Conservation (phyloP, 2,797 vertebrate genomes). For the Phrynocephalus forsythii region DNA sequence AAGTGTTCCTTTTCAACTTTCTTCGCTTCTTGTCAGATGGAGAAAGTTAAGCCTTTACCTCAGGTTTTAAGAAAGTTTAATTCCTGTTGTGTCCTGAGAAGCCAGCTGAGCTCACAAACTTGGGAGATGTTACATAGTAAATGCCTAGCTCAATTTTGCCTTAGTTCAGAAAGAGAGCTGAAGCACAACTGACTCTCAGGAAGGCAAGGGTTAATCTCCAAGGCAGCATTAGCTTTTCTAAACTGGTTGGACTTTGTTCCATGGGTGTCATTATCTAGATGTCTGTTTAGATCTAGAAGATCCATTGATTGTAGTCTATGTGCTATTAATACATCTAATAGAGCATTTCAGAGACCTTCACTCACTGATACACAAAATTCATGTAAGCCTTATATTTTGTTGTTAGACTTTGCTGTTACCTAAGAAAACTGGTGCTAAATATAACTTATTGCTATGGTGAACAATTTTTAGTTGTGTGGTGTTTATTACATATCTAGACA, state of each 20-base stretch:
- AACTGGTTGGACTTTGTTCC: slow-evolving; percentile 2
- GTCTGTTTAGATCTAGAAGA: slow-evolving; percentile 21
- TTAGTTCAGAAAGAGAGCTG: background rate
- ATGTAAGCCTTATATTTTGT: slow-evolving; percentile 50
- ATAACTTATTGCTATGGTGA: slow-evolving; percentile 73
- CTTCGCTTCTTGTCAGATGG: background rate
- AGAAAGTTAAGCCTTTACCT: background rate
- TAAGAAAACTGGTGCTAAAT: slow-evolving; percentile 72
- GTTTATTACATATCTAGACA: slow-evolving; percentile 71
- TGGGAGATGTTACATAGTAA: background rate
- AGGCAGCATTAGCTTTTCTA: background rate
- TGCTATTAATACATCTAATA: slow-evolving; percentile 49
- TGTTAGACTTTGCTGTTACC: slow-evolving; percentile 46
- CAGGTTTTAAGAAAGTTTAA: background rate
- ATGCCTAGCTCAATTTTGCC: background rate
- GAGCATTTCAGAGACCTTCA: slow-evolving; percentile 44
- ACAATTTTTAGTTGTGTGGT: slow-evolving; percentile 75
- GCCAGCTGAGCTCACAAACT: background rate
- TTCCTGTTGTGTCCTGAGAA: background rate
- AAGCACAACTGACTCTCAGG: slow-evolving; percentile 6
- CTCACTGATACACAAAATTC: slow-evolving; percentile 51
- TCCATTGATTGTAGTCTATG: slow-evolving; percentile 10
- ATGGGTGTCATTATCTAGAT: slow-evolving; percentile 4
- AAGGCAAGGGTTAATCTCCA: background rate
- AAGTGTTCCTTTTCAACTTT: background rate